Evolutionary conservation across 1,140 invertebrate genomes (phyloP).

Genomic region (Mya arenaria): DNA sequence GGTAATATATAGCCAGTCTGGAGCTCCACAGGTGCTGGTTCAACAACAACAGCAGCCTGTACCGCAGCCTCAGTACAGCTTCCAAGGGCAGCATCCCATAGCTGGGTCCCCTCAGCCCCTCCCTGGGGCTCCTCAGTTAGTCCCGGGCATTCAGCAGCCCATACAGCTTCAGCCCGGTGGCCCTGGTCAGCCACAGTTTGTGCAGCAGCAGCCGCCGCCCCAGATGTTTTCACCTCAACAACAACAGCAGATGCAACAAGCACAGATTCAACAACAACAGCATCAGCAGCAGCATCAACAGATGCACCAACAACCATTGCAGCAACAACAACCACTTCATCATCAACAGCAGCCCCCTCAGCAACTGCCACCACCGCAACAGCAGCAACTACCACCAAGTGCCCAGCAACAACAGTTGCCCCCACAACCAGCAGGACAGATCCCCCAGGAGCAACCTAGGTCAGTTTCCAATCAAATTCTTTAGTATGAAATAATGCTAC

Average conservation of each 20-base stretch:
- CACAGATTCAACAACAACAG: conserved; percentile 8
- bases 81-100: no score
- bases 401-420: no score
- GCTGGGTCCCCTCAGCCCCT: no score
- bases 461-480: no score
- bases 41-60: conserved; percentile 33
- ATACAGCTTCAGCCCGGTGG: conserved; percentile 2
- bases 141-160: conserved; percentile 34
- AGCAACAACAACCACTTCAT: conserved; percentile 12
- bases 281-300: conserved; percentile 39
- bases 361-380: no score
- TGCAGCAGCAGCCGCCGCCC: conserved; percentile 23
- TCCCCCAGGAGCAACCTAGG: no score
- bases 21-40: not conserved
- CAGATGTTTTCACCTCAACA: conserved; percentile 27
- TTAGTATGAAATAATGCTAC: no score
- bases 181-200: conserved; percentile 9
- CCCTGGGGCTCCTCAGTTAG: conserved; percentile 17
- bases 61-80: no score
- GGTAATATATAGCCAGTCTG: no score
- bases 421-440: no score
- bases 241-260: conserved; percentile 32
- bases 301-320: conserved; percentile 22
- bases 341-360: no score
- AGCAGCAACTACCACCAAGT: no score